A percentile compares a stretch with the other conserved stretches of the same genome.
Evolutionary conservation across 2,888 invertebrate genomes (phyloP).

Genomic region (Ferdinandea cuprea): DNA sequence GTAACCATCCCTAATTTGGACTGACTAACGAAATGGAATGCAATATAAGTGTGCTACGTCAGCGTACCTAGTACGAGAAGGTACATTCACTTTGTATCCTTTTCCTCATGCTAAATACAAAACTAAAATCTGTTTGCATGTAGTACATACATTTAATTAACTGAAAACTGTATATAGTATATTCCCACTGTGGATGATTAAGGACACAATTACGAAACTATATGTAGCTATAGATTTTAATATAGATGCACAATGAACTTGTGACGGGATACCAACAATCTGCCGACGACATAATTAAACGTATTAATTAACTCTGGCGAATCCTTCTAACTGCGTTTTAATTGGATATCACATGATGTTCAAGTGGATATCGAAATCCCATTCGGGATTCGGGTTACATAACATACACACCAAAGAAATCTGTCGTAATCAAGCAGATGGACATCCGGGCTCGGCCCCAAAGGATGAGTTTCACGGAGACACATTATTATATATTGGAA

Average conservation of each 20-base stretch:
- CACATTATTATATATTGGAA: neutral
- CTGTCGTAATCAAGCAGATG: slow-evolving; percentile 57
- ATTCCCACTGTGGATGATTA: neutral
- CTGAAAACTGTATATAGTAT: neutral
- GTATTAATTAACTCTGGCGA: slow-evolving; percentile 69
- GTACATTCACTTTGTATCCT: neutral
- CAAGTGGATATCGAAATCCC: slow-evolving; percentile 41
- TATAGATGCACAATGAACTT: too few relatives aligned
- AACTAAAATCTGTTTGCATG: neutral
- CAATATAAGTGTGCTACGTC: slow-evolving; percentile 18
- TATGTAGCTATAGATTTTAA: too few relatives aligned
- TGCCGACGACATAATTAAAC: slow-evolving; percentile 65
- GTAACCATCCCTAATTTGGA: neutral
- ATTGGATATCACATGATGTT: slow-evolving; percentile 66
- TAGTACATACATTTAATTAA: neutral
- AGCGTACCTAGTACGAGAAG: neutral
- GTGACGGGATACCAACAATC: slow-evolving; percentile 30
- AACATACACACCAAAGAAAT: slow-evolving; percentile 42
- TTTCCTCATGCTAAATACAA: neutral
- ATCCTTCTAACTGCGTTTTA: slow-evolving; percentile 71
- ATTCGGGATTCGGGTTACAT: slow-evolving; percentile 39
- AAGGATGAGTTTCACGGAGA: neutral
- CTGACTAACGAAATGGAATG: slow-evolving; percentile 15
- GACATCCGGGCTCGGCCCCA: neutral
- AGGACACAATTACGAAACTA: neutral